phyloP scores from a whole-genome alignment of 2,797 vertebrate genomes.

The Octomys mimax region DNA sequence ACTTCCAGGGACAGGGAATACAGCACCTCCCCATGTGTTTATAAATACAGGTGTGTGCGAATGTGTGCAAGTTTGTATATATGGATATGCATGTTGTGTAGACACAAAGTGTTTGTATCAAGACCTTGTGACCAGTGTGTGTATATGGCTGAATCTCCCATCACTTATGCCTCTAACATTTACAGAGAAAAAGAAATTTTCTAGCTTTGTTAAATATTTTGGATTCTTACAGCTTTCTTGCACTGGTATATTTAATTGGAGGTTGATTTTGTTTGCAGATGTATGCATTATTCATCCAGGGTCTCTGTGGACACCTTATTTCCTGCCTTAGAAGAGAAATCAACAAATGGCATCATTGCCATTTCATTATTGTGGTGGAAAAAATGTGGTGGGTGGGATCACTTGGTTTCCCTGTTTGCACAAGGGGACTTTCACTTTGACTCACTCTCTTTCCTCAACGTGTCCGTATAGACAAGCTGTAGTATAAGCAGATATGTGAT shows the following conservation, averaged over 20 bases:
- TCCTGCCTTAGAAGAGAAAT: constrained; percentile 71
- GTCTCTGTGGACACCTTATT: constrained; percentile 71
- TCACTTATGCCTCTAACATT: neutral
- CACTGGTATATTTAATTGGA: constrained; percentile 48
- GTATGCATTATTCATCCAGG: constrained; percentile 67
- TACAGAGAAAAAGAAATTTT: constrained; percentile 48
- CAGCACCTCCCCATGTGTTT: neutral
- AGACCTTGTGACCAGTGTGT: neutral
- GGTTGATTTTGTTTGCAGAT: constrained; percentile 72
- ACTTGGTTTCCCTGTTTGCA: constrained; percentile 25
- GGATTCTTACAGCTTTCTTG: constrained; percentile 29
- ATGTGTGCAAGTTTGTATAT: neutral
- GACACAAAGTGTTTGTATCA: neutral
- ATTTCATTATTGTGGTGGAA: neutral
- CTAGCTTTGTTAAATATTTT: constrained; percentile 36
- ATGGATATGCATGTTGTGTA: neutral
- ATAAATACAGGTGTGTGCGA: neutral
- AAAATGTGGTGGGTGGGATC: constrained; percentile 17
- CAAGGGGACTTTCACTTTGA: neutral
- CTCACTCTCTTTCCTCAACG: neutral
- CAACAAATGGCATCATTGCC: constrained; percentile 43
- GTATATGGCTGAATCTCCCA: neutral
- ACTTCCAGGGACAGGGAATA: neutral
- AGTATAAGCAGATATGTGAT: neutral
- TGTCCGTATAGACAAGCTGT: neutral